Evolutionary conservation across 2,113 vertebrate genomes (phyloP).

Genomic region (Marcusenius ussheri): DNA sequence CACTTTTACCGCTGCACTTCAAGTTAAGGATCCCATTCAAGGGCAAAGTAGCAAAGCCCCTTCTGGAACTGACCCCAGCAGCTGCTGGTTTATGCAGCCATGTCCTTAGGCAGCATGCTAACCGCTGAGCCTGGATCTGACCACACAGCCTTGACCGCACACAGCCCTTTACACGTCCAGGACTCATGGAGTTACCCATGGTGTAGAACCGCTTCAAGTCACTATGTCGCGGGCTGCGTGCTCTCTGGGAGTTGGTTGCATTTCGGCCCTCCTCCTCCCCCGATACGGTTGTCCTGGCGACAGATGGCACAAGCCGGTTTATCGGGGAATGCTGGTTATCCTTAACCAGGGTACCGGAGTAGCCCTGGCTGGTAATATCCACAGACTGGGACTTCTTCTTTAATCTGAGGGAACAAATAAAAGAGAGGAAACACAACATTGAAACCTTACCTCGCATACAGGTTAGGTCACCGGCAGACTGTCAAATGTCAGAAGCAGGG

Average conservation of each 20-base stretch:
- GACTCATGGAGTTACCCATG: constrained; percentile 57
- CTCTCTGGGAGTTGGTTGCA: constrained; percentile 51
- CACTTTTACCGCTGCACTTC: not conserved
- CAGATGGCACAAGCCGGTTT: constrained; percentile 41
- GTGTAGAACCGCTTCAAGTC: constrained; percentile 72
- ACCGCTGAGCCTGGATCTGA: not conserved
- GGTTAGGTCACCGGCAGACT: not conserved
- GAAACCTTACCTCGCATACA: not conserved
- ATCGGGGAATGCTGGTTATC: constrained; percentile 50
- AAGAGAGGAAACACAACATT: not conserved
- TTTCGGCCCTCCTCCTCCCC: constrained; percentile 65
- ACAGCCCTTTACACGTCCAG: not conserved
- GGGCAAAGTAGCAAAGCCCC: not conserved
- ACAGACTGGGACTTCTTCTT: constrained; percentile 79
- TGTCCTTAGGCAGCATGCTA: not conserved
- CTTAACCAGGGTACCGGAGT: constrained; percentile 52
- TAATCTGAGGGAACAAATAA: constrained; percentile 49
- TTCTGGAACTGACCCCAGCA: not conserved
- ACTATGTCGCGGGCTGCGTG: constrained; percentile 56
- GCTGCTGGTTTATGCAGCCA: not conserved
- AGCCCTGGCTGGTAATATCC: constrained; percentile 63
- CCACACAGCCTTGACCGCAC: not conserved
- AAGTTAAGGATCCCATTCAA: not conserved
- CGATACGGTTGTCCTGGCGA: constrained; percentile 45
- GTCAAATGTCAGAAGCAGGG: not conserved